Evolutionary conservation across 1,140 invertebrate species (phyloP).

Genomic region (Microplitis mediator): DNA sequence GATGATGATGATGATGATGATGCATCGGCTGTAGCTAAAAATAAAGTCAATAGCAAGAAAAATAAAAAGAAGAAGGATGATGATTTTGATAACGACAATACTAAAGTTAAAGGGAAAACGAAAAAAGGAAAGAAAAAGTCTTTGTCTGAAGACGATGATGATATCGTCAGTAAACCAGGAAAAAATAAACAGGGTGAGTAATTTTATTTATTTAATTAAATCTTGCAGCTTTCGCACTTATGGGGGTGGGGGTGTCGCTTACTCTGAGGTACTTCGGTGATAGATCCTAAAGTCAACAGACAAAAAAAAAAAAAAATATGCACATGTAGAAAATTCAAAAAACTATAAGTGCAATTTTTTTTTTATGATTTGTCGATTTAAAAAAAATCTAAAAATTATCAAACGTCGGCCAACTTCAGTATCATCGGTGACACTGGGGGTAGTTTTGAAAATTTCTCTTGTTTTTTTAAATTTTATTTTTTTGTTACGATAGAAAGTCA

Average conservation of each 20-base stretch:
- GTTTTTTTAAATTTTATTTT: neutral
- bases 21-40: conserved; percentile 43
- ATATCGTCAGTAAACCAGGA: conserved; percentile 41
- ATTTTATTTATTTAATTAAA: conserved; percentile 41
- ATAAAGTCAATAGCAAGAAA: conserved; percentile 49
- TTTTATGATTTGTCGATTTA: no score
- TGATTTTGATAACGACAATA: conserved; percentile 57
- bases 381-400: no score
- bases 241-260: no score
- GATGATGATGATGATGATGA: conserved; percentile 55
- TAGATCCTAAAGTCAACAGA: no score
- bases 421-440: no score
- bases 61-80: conserved; percentile 62
- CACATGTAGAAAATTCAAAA: no score
- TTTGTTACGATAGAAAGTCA: no score
- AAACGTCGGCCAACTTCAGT: no score
- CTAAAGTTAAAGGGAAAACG: conserved; percentile 59
- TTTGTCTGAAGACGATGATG: conserved; percentile 53
- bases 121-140: conserved; percentile 62
- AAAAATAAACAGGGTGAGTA: conserved; percentile 60
- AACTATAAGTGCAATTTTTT: no score
- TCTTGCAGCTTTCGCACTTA: no score
- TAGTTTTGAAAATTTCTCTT: neutral
- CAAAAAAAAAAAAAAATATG: no score
- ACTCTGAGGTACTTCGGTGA: no score